A percentile compares a stretch with the other conserved stretches of the same genome.
phyloP scores from a whole-genome alignment of 2,113 vertebrate genomes.

The Dipodomys merriami region DNA sequence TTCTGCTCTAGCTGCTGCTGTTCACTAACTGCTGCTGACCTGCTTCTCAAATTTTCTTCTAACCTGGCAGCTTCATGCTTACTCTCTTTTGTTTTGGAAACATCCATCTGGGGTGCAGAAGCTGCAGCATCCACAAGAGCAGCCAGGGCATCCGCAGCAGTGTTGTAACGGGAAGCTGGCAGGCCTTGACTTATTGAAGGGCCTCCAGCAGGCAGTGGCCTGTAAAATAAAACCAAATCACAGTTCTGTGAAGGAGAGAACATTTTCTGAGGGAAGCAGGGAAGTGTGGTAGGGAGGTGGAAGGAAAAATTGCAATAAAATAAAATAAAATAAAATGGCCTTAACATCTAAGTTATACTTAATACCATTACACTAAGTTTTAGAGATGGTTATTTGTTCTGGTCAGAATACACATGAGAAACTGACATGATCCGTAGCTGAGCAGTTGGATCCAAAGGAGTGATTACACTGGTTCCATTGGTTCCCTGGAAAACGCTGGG shows the following conservation, averaged over 20 bases:
- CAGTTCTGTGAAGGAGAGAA: conserved; percentile 14
- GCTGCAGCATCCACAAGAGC: conserved; percentile 97
- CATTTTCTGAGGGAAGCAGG: background rate
- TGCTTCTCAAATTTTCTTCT: conserved; percentile 90
- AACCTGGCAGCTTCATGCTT: conserved; percentile 92
- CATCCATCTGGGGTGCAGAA: conserved; percentile 96
- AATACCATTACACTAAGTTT: background rate
- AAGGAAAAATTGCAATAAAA: background rate
- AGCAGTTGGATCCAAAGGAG: conserved; percentile 89
- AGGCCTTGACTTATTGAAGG: conserved; percentile 89
- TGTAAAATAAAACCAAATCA: conserved; percentile 78
- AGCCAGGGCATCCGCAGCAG: conserved; percentile 95
- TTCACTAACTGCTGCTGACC: conserved; percentile 89
- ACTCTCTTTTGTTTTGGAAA: conserved; percentile 93
- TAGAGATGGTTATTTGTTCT: background rate
- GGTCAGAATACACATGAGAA: background rate
- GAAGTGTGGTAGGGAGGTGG: background rate
- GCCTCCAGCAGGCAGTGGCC: conserved; percentile 88
- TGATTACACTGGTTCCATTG: conserved; percentile 97
- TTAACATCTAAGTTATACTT: background rate
- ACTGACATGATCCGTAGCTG: conserved; percentile 93
- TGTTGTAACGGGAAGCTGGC: conserved; percentile 93
- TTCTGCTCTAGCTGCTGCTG: conserved; percentile 88
- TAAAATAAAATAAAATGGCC: too few relatives aligned
- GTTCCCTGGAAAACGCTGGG: conserved; percentile 98